A percentile compares a stretch with the other conserved stretches of the same genome.
Evolutionary conservation across 2,797 vertebrate species (phyloP).

Genomic region (Tenualosa thibaudeaui): DNA sequence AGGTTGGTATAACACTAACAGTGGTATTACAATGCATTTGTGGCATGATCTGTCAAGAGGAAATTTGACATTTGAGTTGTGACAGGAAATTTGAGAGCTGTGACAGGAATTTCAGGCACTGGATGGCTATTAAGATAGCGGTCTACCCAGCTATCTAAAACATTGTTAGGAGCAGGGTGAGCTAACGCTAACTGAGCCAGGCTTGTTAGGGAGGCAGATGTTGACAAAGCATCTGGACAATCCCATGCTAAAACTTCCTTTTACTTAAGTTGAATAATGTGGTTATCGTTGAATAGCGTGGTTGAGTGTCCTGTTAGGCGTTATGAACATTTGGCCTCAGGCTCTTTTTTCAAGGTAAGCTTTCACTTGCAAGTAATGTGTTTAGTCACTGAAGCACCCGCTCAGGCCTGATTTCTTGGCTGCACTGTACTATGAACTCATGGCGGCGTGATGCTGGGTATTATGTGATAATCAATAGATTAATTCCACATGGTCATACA

Average conservation of each 20-base stretch:
- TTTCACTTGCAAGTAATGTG: background rate
- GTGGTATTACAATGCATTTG: no score
- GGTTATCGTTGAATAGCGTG: background rate
- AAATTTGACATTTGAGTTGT: no score
- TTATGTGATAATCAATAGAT: constrained; percentile 11
- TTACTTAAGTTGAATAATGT: background rate
- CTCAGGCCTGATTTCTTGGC: constrained; percentile 8
- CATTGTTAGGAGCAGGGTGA: background rate
- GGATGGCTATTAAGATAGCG: background rate
- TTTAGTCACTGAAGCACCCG: background rate
- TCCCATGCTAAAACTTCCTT: background rate
- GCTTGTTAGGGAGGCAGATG: background rate
- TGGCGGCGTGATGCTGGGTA: constrained; percentile 7
- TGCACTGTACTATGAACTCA: constrained; percentile 2
- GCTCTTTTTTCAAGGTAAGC: background rate
- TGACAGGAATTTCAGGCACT: background rate
- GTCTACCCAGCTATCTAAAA: background rate
- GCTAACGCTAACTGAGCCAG: background rate
- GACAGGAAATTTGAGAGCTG: no score
- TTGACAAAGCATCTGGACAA: background rate
- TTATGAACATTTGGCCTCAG: background rate
- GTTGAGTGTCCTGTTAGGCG: background rate
- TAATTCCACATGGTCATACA: constrained; percentile 9
- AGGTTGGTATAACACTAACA: no score
- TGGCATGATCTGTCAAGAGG: no score